These are phyloP conservation scores for Gryllus longicercus DNA, from an alignment of 2,888 invertebrate species.

Conservation along the genomic window DNA sequence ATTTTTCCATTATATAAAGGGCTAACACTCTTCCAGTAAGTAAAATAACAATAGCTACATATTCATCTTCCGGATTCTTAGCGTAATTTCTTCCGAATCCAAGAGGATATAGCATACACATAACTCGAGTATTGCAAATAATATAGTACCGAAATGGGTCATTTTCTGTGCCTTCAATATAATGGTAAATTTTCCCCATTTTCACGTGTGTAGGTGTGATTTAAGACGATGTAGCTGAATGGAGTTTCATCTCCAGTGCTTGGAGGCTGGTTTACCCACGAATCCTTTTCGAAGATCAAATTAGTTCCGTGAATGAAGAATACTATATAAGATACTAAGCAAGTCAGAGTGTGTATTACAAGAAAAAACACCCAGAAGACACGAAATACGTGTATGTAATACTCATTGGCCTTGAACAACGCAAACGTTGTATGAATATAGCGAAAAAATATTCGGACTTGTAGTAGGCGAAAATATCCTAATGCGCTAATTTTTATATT, in stretches of 20 bases:
- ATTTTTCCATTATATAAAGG: neutral
- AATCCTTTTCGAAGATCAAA: neutral
- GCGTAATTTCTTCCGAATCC: neutral
- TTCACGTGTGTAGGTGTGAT: too few relatives aligned
- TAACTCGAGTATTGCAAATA: neutral
- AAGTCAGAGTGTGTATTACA: neutral
- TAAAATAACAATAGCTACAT: neutral
- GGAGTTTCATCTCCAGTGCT: too few relatives aligned
- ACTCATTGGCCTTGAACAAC: neutral
- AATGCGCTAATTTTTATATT: neutral
- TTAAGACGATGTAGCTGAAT: too few relatives aligned
- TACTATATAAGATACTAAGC: neutral
- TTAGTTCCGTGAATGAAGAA: neutral
- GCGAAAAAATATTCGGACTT: neutral
- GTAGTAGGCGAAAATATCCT: neutral
- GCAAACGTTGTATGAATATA: neutral
- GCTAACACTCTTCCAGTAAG: neutral
- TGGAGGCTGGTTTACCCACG: neutral
- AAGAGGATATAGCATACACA: neutral
- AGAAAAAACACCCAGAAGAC: neutral
- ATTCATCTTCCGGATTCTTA: neutral
- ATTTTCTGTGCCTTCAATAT: too few relatives aligned
- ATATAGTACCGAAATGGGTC: neutral
- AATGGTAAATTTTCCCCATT: too few relatives aligned
- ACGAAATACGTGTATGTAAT: neutral